Base-by-base conservation (phyloP, 2,113 vertebrate species). In the Lutjanus erythropterus region DNA sequence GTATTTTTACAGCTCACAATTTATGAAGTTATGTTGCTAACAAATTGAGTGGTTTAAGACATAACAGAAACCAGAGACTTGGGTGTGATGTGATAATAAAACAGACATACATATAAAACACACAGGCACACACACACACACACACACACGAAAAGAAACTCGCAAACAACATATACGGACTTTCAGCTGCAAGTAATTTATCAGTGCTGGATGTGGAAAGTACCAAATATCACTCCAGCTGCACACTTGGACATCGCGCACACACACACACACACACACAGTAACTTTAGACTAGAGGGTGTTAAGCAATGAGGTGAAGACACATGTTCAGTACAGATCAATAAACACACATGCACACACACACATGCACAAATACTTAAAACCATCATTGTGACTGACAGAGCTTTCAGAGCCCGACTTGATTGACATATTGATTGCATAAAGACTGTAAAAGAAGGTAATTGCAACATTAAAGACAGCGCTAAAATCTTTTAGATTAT, bases 141-240 rank as follows among this genome's bases (percentile, higher is more conserved):
- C 53, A 74, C 27, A 18, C 56, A 70, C 2, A 15, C 53, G 10
- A 21, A 78, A 59, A 95, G 93, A 94, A 93, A 95, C 94, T 23
- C 27, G 14, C 60, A 75, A 84, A 79, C 25, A 86, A 73, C 71
- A 71, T 41, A 78, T 44, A 27, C 52, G 0, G 52, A 80, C 37
- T 52, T 76, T 91, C 90, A 89, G 85, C 92, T 92, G 90, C 85
- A 80, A 91, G 83, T 90, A 78, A 93, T 92, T 91, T 89, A 87
- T 89, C 70, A 74, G 67, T 16, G 18, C 68, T 86, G 68, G 67
- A 75, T 76, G 61, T 88, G 92, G 92, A 93, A 93, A 92, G 92
- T 92, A 95, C 95, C 95, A 96, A 95, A 96, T 94, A 89, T 89
- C 62, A 86, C 84, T 70, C 93, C 88, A 88, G 88, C 84, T 88